Percentiles rank a stretch among this genome's conserved stretches.
These are phyloP conservation scores for Sphaerophoria taeniata DNA, from an alignment of 2,888 invertebrate genomes.

Conservation along the genomic window DNA sequence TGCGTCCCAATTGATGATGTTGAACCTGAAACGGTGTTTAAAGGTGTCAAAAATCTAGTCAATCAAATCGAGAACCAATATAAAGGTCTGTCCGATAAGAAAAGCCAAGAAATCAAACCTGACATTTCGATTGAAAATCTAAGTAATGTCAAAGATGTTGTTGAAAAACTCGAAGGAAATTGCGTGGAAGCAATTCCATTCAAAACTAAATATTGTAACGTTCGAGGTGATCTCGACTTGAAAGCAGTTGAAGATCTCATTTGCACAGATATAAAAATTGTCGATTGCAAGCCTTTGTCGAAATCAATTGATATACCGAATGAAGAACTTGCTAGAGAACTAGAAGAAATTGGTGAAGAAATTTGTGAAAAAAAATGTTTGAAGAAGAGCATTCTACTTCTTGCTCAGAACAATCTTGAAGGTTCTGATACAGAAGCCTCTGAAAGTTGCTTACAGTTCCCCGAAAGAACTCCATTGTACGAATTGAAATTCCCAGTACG, in stretches of 20 bases:
- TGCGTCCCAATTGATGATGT: background rate
- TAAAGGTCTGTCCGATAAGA: background rate
- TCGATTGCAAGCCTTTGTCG: background rate
- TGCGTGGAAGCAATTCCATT: conserved; percentile 54
- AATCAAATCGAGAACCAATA: conserved; percentile 22
- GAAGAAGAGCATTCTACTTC: conserved; percentile 76
- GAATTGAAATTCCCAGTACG: conserved; percentile 7
- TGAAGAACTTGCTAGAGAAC: conserved; percentile 72
- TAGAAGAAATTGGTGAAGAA: conserved; percentile 76
- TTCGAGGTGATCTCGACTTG: conserved; percentile 17
- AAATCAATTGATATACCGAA: conserved; percentile 68
- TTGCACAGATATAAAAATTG: background rate
- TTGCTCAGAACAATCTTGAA: conserved; percentile 62
- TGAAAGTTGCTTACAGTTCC: background rate
- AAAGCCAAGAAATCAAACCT: background rate
- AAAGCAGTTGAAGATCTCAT: conserved; percentile 57
- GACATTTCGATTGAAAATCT: conserved; percentile 1
- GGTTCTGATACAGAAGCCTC: background rate
- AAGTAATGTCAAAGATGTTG: conserved; percentile 14
- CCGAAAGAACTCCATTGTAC: background rate
- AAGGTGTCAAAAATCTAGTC: conserved; percentile 46
- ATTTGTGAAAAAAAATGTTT: conserved; percentile 78
- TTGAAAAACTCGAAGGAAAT: conserved; percentile 44
- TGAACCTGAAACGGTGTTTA: conserved; percentile 4
- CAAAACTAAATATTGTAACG: background rate